Percentiles rank a stretch among this genome's conserved stretches.
These are phyloP conservation scores for Myopa tessellatipennis DNA, from an alignment of 2,888 invertebrate species.

Conservation along the genomic window DNA sequence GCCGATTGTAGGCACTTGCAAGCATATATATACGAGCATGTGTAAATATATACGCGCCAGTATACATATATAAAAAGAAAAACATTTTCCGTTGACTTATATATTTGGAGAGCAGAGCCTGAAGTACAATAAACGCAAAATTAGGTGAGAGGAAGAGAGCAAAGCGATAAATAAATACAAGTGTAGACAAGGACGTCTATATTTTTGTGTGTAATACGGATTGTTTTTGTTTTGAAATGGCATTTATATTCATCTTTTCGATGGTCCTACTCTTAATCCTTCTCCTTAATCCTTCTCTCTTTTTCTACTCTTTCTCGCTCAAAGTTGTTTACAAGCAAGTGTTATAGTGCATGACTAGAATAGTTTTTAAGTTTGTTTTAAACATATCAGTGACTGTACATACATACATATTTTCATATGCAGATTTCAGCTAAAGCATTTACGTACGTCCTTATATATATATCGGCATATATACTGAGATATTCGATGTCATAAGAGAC, in stretches of 20 bases:
- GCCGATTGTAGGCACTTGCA: not conserved
- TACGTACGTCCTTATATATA: not conserved
- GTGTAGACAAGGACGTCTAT: not conserved
- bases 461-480: not conserved
- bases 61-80: conserved; percentile 7
- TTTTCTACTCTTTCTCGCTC: not conserved
- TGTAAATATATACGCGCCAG: not conserved
- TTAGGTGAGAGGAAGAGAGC: conserved; percentile 23
- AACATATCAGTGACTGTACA: conserved; percentile 37
- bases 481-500: not conserved
- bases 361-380: conserved; percentile 29
- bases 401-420: conserved; percentile 12
- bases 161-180: not conserved
- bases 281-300: not conserved
- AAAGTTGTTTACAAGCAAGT: conserved; percentile 2
- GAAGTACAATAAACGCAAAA: conserved; percentile 32
- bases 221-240: conserved; percentile 25
- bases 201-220: not conserved
- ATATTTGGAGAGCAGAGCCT: conserved; percentile 19
- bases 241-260: not conserved
- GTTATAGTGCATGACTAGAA: not conserved
- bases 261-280: not conserved
- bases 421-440: conserved; percentile 1
- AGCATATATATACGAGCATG: no score
- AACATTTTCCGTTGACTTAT: conserved; percentile 32